Conservation (phyloP, 1,140 invertebrate genomes). For the Oedothorax gibbosus region DNA sequence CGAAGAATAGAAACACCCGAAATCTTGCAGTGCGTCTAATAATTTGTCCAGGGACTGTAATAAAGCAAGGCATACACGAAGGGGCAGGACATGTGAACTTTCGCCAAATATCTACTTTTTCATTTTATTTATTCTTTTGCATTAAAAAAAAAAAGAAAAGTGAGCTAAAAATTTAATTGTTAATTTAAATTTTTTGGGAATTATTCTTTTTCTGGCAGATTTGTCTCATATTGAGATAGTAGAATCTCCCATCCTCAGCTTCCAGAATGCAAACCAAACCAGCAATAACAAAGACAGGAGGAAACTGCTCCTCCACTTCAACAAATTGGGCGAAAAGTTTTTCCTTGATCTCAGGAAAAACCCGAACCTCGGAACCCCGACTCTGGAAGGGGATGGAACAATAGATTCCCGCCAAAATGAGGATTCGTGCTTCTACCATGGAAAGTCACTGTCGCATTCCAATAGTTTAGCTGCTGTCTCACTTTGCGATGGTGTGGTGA, state of each 20-base stretch:
- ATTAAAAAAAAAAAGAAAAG: no score
- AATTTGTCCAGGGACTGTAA: no score
- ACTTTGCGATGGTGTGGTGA: conserved; percentile 62
- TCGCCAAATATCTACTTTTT: no score
- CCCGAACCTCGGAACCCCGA: not conserved
- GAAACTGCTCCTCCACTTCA: conserved; percentile 13
- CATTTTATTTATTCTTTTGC: no score
- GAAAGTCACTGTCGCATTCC: conserved; percentile 39
- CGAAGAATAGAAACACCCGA: no score
- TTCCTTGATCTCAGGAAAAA: conserved; percentile 21
- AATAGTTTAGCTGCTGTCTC: conserved; percentile 61
- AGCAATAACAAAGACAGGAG: not conserved
- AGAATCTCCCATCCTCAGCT: conserved; percentile 21
- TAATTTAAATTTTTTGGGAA: not conserved
- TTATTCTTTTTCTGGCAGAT: conserved; percentile 24
- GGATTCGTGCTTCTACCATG: conserved; percentile 59
- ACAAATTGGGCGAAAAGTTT: conserved; percentile 19
- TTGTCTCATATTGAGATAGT: conserved; percentile 44
- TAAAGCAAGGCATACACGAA: no score
- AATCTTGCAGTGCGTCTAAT: no score
- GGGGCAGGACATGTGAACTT: no score
- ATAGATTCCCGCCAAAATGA: not conserved
- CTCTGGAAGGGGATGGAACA: not conserved
- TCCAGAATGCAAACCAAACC: conserved; percentile 14
- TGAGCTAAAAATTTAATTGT: no score